Evolutionary conservation across 2,888 invertebrate species (phyloP), one percentile per base, ranked within the genome.

Genomic region (Chrysolina oricalcia): DNA sequence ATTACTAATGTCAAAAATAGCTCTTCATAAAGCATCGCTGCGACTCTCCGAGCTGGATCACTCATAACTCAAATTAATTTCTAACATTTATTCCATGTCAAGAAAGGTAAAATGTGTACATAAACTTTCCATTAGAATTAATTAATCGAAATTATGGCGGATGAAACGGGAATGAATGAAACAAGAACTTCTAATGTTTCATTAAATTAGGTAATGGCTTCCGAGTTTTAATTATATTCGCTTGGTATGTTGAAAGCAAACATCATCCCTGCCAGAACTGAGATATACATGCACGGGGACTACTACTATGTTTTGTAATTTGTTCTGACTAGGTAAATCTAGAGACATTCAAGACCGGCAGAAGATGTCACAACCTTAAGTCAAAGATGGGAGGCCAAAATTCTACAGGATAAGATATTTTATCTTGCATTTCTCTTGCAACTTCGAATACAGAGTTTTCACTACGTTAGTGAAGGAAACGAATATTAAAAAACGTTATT

Each of bases 91-190:
- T 68, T 68, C 40, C 35, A 53, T 68, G 68, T 68, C 68, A 68
- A 68, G 68, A 68, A 68, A 68, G 53, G 68, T 53, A 68, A 68
- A 75, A 72, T 56, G 67, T 71, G 67, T 72, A 75, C 75, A 72
- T 72, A 67, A 64, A 68, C 72, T 69, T 71, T 75, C 75, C 75
- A 75, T 75, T 75, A 75, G 71, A 72, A 75, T 72, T 75, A 75
- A 75, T 75, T 75, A 75, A 72, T 72, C 63, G 67, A 75, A 75
- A 75, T 75, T 72, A 72, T 53, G 75, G 72, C 66, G 62, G 66
- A 66, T 69, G 72, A 68, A 68, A 68, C 68, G 69, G 64, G 64
- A 68, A 64, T 64, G 41, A 69, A 64, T 72, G 41, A 69, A 72
- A 72, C 72, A 65, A 72, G 72, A 63, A 64, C 69, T 72, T 75